Conservation (phyloP, 2,888 invertebrate genomes). For the Torymus aiolomorphi region DNA sequence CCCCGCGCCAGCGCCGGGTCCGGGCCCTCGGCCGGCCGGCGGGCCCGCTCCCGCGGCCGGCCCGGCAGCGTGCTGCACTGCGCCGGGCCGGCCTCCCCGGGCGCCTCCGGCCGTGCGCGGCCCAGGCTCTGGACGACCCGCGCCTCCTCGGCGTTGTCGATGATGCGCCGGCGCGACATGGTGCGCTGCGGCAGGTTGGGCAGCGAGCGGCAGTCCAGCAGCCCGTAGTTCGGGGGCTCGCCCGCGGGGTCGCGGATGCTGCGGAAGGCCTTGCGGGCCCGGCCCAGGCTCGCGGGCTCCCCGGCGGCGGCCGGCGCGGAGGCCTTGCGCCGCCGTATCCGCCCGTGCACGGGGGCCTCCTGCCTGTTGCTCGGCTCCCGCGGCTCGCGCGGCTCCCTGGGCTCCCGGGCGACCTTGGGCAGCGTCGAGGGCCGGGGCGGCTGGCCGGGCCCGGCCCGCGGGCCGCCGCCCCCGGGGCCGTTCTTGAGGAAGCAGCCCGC, state of each 20-base stretch:
- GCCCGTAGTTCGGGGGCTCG: constrained; percentile 37
- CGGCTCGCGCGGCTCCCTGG: background rate
- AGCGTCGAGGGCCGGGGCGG: constrained; percentile 70
- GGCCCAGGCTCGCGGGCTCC: constrained; percentile 55
- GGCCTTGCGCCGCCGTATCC: constrained; percentile 69
- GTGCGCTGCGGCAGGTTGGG: constrained; percentile 60
- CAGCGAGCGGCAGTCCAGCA: constrained; percentile 38
- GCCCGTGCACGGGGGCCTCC: constrained; percentile 71
- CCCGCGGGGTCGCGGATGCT: constrained; percentile 52
- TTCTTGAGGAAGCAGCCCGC: constrained; percentile 54
- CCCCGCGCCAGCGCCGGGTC: constrained; percentile 40
- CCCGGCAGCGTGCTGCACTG: constrained; percentile 34
- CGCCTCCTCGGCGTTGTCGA: constrained; percentile 65
- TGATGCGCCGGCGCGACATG: constrained; percentile 70
- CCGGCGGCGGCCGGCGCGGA: constrained; percentile 62
- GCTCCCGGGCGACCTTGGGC: constrained; percentile 64
- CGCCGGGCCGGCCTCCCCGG: background rate
- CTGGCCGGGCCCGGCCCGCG: constrained; percentile 57
- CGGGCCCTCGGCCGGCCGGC: background rate
- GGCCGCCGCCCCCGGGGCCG: constrained; percentile 39
- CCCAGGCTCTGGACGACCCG: constrained; percentile 50
- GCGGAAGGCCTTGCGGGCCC: constrained; percentile 48
- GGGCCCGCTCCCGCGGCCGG: background rate
- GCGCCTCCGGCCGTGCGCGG: constrained; percentile 7
- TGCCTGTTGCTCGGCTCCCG: constrained; percentile 27